Evolutionary conservation across 2,888 invertebrate species (phyloP), one percentile per base, ranked within the genome.

Genomic region (Zele albiditarsus): DNA sequence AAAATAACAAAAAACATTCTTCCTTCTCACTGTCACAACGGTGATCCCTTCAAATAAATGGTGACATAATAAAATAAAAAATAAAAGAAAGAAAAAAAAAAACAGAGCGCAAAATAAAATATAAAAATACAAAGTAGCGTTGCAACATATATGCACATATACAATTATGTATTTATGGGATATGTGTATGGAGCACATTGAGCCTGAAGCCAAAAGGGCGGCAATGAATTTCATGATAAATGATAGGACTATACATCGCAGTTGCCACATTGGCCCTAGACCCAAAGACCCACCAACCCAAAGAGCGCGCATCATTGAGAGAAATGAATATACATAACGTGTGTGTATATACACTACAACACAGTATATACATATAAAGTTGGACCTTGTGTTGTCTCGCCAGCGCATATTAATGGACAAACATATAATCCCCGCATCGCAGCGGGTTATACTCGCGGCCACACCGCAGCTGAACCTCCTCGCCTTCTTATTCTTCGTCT

Each of bases 401-500:
- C 79, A 83, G 84, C 86, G 87, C 86, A 87, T 88, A 88, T 89
- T 89, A 89, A 89, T 88, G 85, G 87, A 86, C 85, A 87, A 86
- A 86, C 83, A 83, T 85, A 82, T 81, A 88, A 89, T 89, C 87
- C 86, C 85, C 84, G 85, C 84, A 87, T 87, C 88, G 83, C 88
- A 88, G 87, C 87, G 82, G 87, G 87, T 72, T 76, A 74, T 67
- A 20, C 20, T 20, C 75, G 28, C 25, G 68, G 83, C 83, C n/a
- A 38, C 38, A 80, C 84, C 81, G 83, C 84, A 84, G 84, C 83
- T 60, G 60, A 57, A 58, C 20, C 27, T 31, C 69, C 31, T 70
- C 53, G 70, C 53, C 71, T 73, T 65, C 70, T 28, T 38, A 57
- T 57, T 78, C 57, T 73, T 66, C 65, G 60, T 66, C 69, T 49